Percentiles rank a stretch among this genome's conserved stretches.
phyloP scores from a whole-genome alignment of 1,140 invertebrate genomes.

The Apis dorsata region DNA sequence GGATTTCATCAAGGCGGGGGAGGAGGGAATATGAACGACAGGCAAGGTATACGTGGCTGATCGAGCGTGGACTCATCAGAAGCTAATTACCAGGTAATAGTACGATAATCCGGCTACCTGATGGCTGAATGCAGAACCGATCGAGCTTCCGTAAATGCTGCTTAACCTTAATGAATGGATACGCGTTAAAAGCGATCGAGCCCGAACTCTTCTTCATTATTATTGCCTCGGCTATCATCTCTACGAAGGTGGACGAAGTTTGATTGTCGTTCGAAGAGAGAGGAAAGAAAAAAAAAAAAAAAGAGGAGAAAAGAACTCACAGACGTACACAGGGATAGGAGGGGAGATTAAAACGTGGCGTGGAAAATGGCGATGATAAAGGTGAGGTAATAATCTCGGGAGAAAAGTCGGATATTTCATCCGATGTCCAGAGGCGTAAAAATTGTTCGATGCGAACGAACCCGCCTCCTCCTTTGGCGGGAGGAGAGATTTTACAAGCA shows the following conservation, averaged over 20 bases:
- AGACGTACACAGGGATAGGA: too few species aligned
- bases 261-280: neutral
- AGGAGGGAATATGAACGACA: neutral
- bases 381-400: neutral
- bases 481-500: constrained; percentile 53
- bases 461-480: neutral
- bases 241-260: neutral
- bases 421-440: neutral
- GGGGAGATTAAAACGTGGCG: too few species aligned
- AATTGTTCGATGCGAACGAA: neutral
- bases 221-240: neutral
- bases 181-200: constrained; percentile 26
- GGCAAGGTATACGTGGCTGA: neutral
- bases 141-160: constrained; percentile 47
- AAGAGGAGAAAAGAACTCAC: too few species aligned
- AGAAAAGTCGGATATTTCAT: neutral
- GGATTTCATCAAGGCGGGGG: neutral
- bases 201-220: neutral
- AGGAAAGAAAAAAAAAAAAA: neutral
- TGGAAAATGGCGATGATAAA: neutral
- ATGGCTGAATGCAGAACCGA: constrained; percentile 31
- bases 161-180: constrained; percentile 56
- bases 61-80: constrained; percentile 17
- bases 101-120: constrained; percentile 44
- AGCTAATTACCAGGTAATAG: constrained; percentile 56